Evolutionary conservation across 2,797 vertebrate species (phyloP).

Genomic region (Loriculus beryllinus): DNA sequence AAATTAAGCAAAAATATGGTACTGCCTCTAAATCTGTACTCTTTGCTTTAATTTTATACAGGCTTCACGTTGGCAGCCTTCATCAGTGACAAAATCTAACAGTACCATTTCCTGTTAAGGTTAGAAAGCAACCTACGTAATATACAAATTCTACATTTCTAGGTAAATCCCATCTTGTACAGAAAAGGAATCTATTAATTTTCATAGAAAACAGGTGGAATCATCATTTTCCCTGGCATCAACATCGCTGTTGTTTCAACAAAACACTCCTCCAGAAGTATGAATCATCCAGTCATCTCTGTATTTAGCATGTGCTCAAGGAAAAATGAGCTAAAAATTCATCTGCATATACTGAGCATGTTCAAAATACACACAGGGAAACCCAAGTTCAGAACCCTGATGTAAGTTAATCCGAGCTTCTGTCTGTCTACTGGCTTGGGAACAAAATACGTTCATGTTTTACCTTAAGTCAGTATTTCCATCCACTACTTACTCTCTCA

Average conservation of each 20-base stretch:
- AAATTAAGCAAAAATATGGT: background rate
- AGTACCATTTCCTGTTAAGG: background rate
- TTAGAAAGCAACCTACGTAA: background rate
- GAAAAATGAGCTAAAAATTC: background rate
- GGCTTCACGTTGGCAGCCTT: background rate
- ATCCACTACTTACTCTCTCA: slow-evolving; percentile 82
- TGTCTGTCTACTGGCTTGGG: background rate
- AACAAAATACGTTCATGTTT: background rate
- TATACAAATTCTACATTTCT: background rate
- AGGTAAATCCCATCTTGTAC: background rate
- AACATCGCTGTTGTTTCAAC: background rate
- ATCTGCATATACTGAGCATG: background rate
- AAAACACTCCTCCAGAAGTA: slow-evolving; percentile 16
- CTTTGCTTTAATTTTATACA: background rate
- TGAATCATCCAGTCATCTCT: slow-evolving; percentile 4
- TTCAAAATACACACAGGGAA: background rate
- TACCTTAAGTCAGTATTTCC: background rate
- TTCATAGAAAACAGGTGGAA: background rate
- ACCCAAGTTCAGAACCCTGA: background rate
- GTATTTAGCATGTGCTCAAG: background rate
- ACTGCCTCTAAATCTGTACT: background rate
- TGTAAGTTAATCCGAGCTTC: background rate
- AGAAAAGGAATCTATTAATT: background rate
- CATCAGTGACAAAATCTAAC: background rate
- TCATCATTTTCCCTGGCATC: background rate